Evolutionary conservation across 2,888 invertebrate genomes (phyloP).

Genomic region (Leptopilina myrica): DNA sequence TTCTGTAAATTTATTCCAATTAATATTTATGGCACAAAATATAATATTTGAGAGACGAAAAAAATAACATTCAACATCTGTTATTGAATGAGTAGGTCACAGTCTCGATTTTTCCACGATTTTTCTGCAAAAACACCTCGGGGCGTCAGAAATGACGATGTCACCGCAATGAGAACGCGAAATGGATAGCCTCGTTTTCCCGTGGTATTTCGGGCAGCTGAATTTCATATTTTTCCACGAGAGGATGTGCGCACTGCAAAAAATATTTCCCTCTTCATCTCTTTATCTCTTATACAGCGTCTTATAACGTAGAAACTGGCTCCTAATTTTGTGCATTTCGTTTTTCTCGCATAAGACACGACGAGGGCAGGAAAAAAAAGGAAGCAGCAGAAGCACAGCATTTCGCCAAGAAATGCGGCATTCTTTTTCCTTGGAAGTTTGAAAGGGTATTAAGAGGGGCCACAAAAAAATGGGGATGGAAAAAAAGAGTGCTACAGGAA

Average conservation of each 20-base stretch:
- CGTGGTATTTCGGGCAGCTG: conserved; percentile 44
- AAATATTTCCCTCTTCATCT: conserved; percentile 31
- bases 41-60: not conserved
- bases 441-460: conserved; percentile 2
- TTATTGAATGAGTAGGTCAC: not conserved
- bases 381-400: not conserved
- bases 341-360: not conserved
- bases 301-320: not conserved
- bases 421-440: not conserved
- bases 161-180: conserved; percentile 50
- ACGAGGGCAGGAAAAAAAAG: not conserved
- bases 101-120: not conserved
- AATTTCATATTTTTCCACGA: conserved; percentile 28
- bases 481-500: not conserved
- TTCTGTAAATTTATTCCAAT: too few species aligned
- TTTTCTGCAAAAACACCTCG: conserved; percentile 45
- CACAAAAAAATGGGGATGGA: not conserved
- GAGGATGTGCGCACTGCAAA: conserved; percentile 7
- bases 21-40: not conserved
- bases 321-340: conserved; percentile 16
- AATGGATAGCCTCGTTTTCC: conserved; percentile 47
- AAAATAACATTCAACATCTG: not conserved
- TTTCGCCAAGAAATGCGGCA: not conserved
- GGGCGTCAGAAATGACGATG: conserved; percentile 47
- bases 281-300: not conserved